phyloP scores from a whole-genome alignment of 2,797 vertebrate genomes.

The Leptodactylus fallax region DNA sequence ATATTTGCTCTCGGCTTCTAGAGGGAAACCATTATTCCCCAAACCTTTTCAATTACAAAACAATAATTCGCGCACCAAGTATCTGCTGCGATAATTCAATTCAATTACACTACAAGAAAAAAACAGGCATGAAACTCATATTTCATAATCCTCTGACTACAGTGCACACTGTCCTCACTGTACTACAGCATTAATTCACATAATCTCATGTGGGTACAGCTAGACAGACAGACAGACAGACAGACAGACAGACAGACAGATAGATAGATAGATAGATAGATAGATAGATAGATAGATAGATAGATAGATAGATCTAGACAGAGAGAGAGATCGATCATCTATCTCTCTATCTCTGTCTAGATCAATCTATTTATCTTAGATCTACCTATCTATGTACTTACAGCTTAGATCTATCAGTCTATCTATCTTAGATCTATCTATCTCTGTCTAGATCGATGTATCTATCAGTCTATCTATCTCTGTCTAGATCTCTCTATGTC shows the following conservation, averaged over 20 bases:
- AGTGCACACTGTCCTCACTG: background rate
- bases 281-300: background rate
- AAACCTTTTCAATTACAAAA: constrained; percentile 34
- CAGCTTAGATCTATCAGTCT: no score
- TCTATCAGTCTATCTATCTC: no score
- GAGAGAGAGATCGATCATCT: no score
- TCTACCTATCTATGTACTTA: no score
- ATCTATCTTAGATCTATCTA: no score
- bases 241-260: background rate
- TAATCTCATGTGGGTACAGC: background rate
- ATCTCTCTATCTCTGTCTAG: no score
- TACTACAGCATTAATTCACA: background rate
- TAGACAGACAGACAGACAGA: background rate
- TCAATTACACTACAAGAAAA: constrained; percentile 20
- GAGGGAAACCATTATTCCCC: constrained; percentile 7
- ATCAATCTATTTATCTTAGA: no score
- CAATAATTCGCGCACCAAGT: constrained; percentile 23
- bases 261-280: background rate
- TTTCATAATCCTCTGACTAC: constrained; percentile 11
- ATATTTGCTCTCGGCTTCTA: constrained; percentile 24
- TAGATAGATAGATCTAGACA: background rate
- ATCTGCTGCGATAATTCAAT: constrained; percentile 34
- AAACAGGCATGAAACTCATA: background rate
- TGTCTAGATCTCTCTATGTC: no score
- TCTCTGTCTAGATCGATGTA: no score